phyloP scores from a whole-genome alignment of 30 jellyfish, hydroid and myxozoan genomes.

The Aurelia sp. region DNA sequence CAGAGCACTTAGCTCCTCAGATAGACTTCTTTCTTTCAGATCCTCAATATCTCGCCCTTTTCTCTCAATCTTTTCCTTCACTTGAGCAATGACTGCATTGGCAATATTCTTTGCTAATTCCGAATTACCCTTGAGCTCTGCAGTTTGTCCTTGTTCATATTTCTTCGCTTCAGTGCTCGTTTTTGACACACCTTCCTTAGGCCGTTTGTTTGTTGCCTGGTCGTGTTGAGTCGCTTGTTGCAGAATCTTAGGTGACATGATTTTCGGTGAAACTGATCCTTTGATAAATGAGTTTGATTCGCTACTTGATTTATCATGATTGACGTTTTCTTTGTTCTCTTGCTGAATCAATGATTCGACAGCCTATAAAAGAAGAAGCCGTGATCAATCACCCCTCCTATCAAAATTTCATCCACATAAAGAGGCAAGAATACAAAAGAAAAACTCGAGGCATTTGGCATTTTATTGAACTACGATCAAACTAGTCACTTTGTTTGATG shows the following conservation, averaged over 20 bases:
- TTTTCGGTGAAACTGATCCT: constrained; percentile 61
- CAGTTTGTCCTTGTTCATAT: constrained; percentile 3
- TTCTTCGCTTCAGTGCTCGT: constrained; percentile 13
- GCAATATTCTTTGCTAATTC: constrained; percentile 9
- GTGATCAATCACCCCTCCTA: too few species aligned
- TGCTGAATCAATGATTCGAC: constrained; percentile 78
- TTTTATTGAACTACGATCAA: too few species aligned
- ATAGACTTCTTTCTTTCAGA: constrained; percentile 23
- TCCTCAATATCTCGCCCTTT: background rate
- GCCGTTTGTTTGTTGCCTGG: constrained; percentile 13
- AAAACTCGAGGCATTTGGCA: too few species aligned
- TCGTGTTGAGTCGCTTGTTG: constrained; percentile 47
- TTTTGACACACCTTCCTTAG: constrained; percentile 14
- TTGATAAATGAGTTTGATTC: constrained; percentile 54
- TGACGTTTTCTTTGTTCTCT: constrained; percentile 74
- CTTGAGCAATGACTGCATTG: constrained; percentile 6
- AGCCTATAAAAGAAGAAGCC: constrained; percentile 56
- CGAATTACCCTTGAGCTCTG: constrained; percentile 7
- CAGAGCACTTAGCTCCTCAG: constrained; percentile 55
- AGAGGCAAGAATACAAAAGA: too few species aligned
- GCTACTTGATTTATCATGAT: constrained; percentile 45
- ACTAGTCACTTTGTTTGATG: too few species aligned
- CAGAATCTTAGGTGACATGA: constrained; percentile 61
- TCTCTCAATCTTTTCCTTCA: constrained; percentile 12
- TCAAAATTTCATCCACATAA: too few species aligned